Conservation (phyloP, 1,140 invertebrate genomes). For the Dufourea novaeangliae region DNA sequence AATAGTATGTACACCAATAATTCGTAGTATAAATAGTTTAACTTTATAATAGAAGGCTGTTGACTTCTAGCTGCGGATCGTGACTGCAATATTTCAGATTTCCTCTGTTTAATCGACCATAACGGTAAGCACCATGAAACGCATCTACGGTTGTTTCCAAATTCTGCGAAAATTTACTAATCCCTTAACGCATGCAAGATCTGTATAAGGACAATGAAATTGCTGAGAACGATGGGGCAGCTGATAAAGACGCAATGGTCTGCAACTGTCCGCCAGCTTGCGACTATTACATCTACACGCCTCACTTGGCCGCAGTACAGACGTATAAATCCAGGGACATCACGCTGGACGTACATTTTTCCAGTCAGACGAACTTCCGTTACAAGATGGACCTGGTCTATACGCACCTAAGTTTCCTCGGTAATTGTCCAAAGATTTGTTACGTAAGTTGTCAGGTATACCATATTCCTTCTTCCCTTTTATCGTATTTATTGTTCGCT, state of each 20-base stretch:
- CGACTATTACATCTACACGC: slow-evolving; percentile 39
- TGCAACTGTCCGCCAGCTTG: slow-evolving; percentile 51
- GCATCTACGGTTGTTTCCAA: not conserved
- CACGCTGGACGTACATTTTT: slow-evolving; percentile 47
- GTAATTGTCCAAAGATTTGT: slow-evolving; percentile 21
- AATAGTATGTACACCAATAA: no score
- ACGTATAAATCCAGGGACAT: slow-evolving; percentile 19
- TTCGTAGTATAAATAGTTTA: no score
- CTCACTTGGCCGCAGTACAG: slow-evolving; percentile 37
- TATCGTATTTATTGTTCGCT: not conserved
- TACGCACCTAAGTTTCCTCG: slow-evolving; percentile 43
- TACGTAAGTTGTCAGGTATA: not conserved
- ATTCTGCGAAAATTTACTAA: not conserved
- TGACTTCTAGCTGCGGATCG: slow-evolving; percentile 1
- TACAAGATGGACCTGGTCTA: slow-evolving; percentile 52
- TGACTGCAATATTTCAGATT: slow-evolving; percentile 46
- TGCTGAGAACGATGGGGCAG: not conserved
- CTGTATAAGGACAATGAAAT: slow-evolving; percentile 41
- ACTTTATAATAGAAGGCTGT: not conserved
- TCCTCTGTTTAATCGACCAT: slow-evolving; percentile 32
- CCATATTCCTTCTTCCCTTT: not conserved
- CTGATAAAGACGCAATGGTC: slow-evolving; percentile 28
- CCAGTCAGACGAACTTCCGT: slow-evolving; percentile 48
- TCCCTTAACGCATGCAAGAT: slow-evolving; percentile 18
- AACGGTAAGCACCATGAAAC: slow-evolving; percentile 35